phyloP scores from a whole-genome alignment of 1,140 invertebrate species.

The Drosophila pseudoobscura region DNA sequence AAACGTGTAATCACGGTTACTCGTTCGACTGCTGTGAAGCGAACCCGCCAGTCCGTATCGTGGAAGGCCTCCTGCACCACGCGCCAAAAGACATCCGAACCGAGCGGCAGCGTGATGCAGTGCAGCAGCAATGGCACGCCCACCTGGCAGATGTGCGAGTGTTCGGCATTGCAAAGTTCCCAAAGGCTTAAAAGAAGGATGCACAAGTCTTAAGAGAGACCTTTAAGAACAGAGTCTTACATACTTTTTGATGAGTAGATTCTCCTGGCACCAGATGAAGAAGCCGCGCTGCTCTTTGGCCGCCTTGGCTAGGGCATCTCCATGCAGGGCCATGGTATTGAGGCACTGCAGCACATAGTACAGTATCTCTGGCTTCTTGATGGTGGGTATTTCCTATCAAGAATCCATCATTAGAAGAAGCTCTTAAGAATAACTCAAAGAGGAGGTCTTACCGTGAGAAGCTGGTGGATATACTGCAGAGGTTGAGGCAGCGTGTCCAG shows the following conservation, averaged over 20 bases:
- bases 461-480: slow-evolving; percentile 95
- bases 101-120: slow-evolving; percentile 95
- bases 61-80: slow-evolving; percentile 97
- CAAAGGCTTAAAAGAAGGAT: slow-evolving; percentile 89
- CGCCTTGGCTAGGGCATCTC: slow-evolving; percentile 94
- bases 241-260: slow-evolving; percentile 96
- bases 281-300: slow-evolving; percentile 96
- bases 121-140: slow-evolving; percentile 96
- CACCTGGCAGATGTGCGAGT: slow-evolving; percentile 95
- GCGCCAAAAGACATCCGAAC: slow-evolving; percentile 97
- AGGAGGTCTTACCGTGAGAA: slow-evolving; percentile 89
- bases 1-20: slow-evolving; percentile 96
- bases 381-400: slow-evolving; percentile 88
- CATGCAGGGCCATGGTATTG: slow-evolving; percentile 95
- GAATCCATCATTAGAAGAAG: background rate
- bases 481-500: slow-evolving; percentile 96
- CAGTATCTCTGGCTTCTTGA: slow-evolving; percentile 95
- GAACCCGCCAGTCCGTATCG: slow-evolving; percentile 92
- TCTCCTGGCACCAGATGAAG: slow-evolving; percentile 98
- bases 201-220: background rate
- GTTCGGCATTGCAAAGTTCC: slow-evolving; percentile 95
- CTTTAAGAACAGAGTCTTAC: slow-evolving; percentile 39
- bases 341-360: slow-evolving; percentile 97
- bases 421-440: background rate
- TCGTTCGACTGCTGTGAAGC: slow-evolving; percentile 97